Base-by-base conservation (phyloP, 2,888 invertebrate species). In the Osedax fenrisi region DNA sequence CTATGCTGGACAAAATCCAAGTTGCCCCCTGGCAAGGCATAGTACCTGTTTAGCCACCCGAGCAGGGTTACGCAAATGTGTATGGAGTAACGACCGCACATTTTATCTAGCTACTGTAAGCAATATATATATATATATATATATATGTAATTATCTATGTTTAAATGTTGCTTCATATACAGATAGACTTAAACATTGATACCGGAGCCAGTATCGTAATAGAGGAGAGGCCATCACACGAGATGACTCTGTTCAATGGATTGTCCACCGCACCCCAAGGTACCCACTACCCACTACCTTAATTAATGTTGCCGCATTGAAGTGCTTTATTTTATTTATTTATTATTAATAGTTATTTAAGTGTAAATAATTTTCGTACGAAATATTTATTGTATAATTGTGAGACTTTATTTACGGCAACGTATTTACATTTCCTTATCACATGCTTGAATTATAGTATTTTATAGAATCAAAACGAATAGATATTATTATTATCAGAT, bases 221-320 rank as follows among this genome's bases (percentile, higher is more conserved):
- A 77, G 98, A 98, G 84, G 93, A 95, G 83, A 87, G 98, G 67
- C 91, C 96, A 0, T 89, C 90, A 76, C 87, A 88, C 59, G 98
- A 98, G 86, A 90, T 98, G 90, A 93, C 93, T 0, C 90, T 90
- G 82, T 89, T 96, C 64, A 92, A 91, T 61, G 92, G 92, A 79
- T 88, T 89, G 79, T 88, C 90, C 83, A 91, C 95, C 81, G 94
- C 94, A 72, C 92, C 95, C 3, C 88, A 90, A 82, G 92, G 92
- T 91, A n/a, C n/a, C n/a, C n/a, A n/a, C n/a, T n/a, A n/a, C n/a
- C n/a, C n/a, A n/a, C n/a, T n/a, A n/a, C n/a, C n/a, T n/a, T n/a
- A n/a, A n/a, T n/a, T n/a, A n/a, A n/a, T n/a, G n/a, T n/a, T n/a
- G n/a, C n/a, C n/a, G n/a, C n/a, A n/a, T n/a, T n/a, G n/a, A n/a